A percentile compares a stretch with the other conserved stretches of the same genome.
Evolutionary conservation across 2,797 vertebrate species (phyloP).

Genomic region (Lacerta viridis): DNA sequence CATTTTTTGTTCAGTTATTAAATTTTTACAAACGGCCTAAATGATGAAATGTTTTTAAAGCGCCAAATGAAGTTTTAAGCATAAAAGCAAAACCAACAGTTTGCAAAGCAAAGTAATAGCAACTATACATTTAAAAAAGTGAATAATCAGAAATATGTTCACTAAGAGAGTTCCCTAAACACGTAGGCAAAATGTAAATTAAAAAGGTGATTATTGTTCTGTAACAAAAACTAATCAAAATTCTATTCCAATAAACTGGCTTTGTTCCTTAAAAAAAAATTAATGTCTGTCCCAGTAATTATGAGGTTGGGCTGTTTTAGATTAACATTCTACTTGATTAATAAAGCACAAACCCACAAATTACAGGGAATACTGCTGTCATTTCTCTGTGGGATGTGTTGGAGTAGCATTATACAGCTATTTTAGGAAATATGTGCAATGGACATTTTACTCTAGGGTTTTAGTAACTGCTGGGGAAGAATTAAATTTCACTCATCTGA

Average conservation of each 20-base stretch:
- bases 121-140: constrained; percentile 72
- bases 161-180: constrained; percentile 66
- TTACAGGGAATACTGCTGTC: constrained; percentile 60
- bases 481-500: constrained; percentile 52
- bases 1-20: background rate
- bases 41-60: constrained; percentile 59
- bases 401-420: constrained; percentile 39
- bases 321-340: constrained; percentile 77
- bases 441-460: constrained; percentile 58
- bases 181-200: constrained; percentile 68
- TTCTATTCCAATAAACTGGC: constrained; percentile 74
- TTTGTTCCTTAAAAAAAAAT: constrained; percentile 62
- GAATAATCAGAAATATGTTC: constrained; percentile 60
- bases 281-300: constrained; percentile 74
- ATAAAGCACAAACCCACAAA: constrained; percentile 75
- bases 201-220: constrained; percentile 65
- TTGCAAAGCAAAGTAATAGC: constrained; percentile 68
- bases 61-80: constrained; percentile 56
- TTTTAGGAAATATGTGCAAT: constrained; percentile 50
- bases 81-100: constrained; percentile 33
- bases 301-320: constrained; percentile 67
- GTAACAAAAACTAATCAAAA: constrained; percentile 78
- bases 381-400: constrained; percentile 43
- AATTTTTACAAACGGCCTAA: constrained; percentile 1
- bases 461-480: constrained; percentile 55